These are phyloP conservation scores for Melanchra persicariae DNA, from an alignment of 2,888 invertebrate species.

Conservation along the genomic window DNA sequence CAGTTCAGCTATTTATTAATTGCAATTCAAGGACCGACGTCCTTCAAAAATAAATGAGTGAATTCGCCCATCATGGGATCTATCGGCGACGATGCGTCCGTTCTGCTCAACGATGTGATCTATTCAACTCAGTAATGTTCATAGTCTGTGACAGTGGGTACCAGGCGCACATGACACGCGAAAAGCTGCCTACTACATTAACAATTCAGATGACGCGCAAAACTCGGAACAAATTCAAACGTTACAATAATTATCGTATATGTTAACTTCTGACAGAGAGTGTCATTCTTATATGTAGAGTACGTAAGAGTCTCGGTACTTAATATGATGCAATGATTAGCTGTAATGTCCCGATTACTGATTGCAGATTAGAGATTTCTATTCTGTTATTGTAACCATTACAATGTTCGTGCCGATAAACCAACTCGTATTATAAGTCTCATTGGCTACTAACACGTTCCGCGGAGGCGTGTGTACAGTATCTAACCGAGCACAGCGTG, in stretches of 20 bases:
- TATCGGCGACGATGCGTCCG: not conserved
- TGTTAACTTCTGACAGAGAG: not conserved
- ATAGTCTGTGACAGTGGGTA: not conserved
- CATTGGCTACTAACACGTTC: not conserved
- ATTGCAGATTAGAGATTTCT: too few relatives aligned
- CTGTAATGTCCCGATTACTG: too few relatives aligned
- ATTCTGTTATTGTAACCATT: not conserved
- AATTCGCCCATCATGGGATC: not conserved
- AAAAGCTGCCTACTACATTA: constrained; percentile 11
- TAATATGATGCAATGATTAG: too few relatives aligned
- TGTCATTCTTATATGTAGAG: too few relatives aligned
- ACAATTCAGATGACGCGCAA: constrained; percentile 43
- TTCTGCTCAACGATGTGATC: not conserved
- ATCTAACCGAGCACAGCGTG: not conserved
- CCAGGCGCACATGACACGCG: not conserved
- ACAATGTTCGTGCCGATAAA: not conserved
- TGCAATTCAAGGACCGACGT: not conserved
- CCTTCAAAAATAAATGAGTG: too few relatives aligned
- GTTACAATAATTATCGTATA: constrained; percentile 30
- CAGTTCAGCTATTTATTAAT: not conserved
- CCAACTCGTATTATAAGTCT: not conserved
- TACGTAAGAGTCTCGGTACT: too few relatives aligned
- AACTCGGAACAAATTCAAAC: constrained; percentile 21
- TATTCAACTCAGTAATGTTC: not conserved
- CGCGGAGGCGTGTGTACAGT: not conserved